Evolutionary conservation across 2,888 invertebrate genomes (phyloP), one percentile per base, ranked within the genome.

Genomic region (Leptopilina myrica): DNA sequence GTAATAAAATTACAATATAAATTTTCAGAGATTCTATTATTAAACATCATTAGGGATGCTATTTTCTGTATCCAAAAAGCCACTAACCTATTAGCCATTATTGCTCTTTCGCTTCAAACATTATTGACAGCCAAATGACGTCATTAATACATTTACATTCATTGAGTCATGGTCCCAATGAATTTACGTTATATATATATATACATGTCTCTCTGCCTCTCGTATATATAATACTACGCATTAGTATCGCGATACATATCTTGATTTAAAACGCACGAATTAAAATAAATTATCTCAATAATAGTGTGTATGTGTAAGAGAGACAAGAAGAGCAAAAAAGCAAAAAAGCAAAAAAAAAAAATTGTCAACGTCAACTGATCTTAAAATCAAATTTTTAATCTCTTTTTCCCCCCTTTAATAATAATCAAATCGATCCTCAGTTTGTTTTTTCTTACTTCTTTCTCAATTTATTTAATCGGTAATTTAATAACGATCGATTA

Each of bases 151-250:
- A 56, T 73, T 73, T 73, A 73, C 73, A 56, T 73, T 56, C 56
- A 56, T 73, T 73, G 73, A 73, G 73, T 56, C 73, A 73, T 73
- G 73, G 56, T 73, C 73, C 73, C 56, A 56, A 73, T 73, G 53
- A 73, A 73, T 73, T 73, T 56, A 73, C 73, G 53, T 53, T 73
- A 33, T 73, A 49, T 26, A 73, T 53, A 73, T 49, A 49, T 12
- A 49, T 9, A 49, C 11, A 11, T 49, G 49, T 49, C 4, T 49
- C 3, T 33, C 12, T 33, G 56, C 56, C 56, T 33, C 53, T 56
- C 56, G 56, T 11, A 43, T 43, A 43, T 8, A 26, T 49, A 53
- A 26, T 49, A 53, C n/a, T 53, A 56, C 33, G 53, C 33, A n/a
- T 53, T 69, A 26, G n/a, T 56, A 73, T 33, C 56, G 49, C 33